A percentile compares a stretch with the other conserved stretches of the same genome.
phyloP scores from a whole-genome alignment of 2,797 vertebrate genomes.

The Rhinophrynus dorsalis region DNA sequence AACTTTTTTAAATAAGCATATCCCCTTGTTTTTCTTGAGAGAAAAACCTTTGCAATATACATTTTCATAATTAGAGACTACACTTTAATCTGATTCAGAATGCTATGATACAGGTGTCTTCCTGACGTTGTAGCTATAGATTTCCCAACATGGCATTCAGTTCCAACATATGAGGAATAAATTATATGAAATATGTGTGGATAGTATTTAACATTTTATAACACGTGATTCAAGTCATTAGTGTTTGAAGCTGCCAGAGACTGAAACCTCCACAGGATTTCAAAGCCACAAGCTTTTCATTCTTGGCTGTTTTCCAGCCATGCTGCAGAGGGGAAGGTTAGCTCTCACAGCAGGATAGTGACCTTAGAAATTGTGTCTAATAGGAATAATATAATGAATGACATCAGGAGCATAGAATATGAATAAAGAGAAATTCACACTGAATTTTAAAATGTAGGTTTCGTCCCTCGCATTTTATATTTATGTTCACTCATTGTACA shows the following conservation, averaged over 20 bases:
- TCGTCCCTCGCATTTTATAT: neutral
- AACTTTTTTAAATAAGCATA: too few relatives aligned
- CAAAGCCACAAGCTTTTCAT: neutral
- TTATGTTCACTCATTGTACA: neutral
- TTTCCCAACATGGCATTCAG: too few relatives aligned
- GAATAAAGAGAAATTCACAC: neutral
- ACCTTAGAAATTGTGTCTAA: neutral
- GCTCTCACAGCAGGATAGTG: neutral
- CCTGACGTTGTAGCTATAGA: too few relatives aligned
- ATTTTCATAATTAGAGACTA: too few relatives aligned
- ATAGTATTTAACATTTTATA: too few relatives aligned
- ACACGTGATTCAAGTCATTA: neutral
- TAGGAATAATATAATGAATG: neutral
- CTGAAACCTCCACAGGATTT: neutral
- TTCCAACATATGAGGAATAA: too few relatives aligned
- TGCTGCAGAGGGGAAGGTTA: neutral
- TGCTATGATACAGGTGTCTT: too few relatives aligned
- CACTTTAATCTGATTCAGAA: too few relatives aligned
- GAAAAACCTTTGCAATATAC: too few relatives aligned
- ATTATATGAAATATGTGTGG: too few relatives aligned
- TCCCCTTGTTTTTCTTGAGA: too few relatives aligned
- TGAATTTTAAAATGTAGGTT: neutral
- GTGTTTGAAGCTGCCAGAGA: neutral
- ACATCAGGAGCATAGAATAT: neutral
- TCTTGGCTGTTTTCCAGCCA: neutral